These are phyloP conservation scores for Caenorhabditis sp. DNA, from an alignment of 2,888 invertebrate species.

Conservation along the genomic window DNA sequence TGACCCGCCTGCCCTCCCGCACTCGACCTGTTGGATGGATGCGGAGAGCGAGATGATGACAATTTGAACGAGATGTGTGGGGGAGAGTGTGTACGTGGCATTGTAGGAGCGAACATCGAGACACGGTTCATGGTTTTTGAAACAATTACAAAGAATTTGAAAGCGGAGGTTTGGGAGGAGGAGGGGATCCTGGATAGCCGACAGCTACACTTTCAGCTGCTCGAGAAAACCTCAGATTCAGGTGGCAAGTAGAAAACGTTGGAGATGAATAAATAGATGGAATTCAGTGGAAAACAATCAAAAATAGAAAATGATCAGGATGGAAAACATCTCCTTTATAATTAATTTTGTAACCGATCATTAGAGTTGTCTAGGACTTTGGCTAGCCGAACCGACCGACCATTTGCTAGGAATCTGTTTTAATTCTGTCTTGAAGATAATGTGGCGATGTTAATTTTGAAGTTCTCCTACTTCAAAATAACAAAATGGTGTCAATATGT, in stretches of 20 bases:
- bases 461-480: neutral
- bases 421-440: neutral
- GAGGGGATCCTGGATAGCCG: too few relatives aligned
- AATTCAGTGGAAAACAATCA: too few relatives aligned
- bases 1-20: constrained; percentile 32
- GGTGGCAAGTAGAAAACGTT: too few relatives aligned
- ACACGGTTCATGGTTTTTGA: neutral
- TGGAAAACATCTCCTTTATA: too few relatives aligned
- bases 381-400: too few relatives aligned
- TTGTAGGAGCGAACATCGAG: neutral
- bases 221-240: too few relatives aligned
- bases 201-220: too few relatives aligned
- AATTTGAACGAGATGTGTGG: constrained; percentile 52
- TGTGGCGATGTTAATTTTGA: neutral
- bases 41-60: constrained; percentile 21
- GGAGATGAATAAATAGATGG: too few relatives aligned
- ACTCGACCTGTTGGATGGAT: constrained; percentile 37
- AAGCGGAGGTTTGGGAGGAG: too few relatives aligned
- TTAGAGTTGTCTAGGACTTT: too few relatives aligned
- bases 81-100: constrained; percentile 14
- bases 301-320: too few relatives aligned
- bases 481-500: neutral
- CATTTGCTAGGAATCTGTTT: neutral
- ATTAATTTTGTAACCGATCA: too few relatives aligned
- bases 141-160: neutral